phyloP scores from a whole-genome alignment of 2,797 vertebrate genomes.

The Thalassophryne amazonica region DNA sequence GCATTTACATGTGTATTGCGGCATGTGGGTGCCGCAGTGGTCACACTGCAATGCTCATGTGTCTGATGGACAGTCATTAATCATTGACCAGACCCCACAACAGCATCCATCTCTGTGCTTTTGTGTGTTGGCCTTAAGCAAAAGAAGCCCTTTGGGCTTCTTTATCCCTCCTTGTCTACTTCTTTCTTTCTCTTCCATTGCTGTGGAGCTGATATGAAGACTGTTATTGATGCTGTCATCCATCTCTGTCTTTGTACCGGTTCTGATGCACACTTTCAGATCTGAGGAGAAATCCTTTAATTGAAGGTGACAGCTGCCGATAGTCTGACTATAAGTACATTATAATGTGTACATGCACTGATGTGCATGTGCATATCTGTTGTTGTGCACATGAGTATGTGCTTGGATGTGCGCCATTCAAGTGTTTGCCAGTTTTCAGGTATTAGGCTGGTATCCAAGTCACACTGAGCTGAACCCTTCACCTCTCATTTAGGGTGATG shows the following conservation, averaged over 20 bases:
- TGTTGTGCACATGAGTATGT: conserved; percentile 16
- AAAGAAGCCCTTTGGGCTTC: conserved; percentile 20
- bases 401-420: conserved; percentile 23
- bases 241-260: conserved; percentile 24
- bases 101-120: conserved; percentile 17
- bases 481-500: conserved; percentile 71
- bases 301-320: conserved; percentile 44
- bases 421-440: conserved; percentile 44
- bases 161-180: not conserved
- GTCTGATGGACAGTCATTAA: conserved; percentile 44
- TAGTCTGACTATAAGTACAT: conserved; percentile 5
- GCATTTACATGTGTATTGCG: too few relatives aligned
- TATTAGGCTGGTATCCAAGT: conserved; percentile 61
- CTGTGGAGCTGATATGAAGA: conserved; percentile 27
- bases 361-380: not conserved
- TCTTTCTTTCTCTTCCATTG: conserved; percentile 8
- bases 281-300: conserved; percentile 30
- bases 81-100: conserved; percentile 40
- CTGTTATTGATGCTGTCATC: conserved; percentile 20
- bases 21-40: conserved; percentile 8
- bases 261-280: conserved; percentile 16
- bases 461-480: conserved; percentile 52
- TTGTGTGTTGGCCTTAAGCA: conserved; percentile 24
- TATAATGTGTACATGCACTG: not conserved
- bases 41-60: conserved; percentile 24